Evolutionary conservation across 2,888 invertebrate species (phyloP), one percentile per base, ranked within the genome.

Genomic region (Aphodius granarius): DNA sequence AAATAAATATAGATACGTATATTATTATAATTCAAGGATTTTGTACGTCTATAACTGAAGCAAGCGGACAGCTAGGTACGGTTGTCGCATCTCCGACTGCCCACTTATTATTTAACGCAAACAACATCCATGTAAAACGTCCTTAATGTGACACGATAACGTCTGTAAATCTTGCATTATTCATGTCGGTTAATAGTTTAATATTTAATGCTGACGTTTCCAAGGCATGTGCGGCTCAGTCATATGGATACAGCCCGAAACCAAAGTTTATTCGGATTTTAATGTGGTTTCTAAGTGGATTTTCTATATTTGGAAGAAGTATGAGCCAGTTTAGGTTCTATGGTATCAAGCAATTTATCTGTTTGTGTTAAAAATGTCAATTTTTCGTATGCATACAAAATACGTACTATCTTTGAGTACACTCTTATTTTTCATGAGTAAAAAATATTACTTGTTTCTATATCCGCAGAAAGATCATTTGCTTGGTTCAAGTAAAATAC

Each of bases 91-190:
- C 63, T 20, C 19, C 72, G 72, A 63, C 63, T 43, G 73, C 73
- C 23, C 66, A 23, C 73, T 22, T 23, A 43, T 73, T 73, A 73
- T 73, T 73, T 66, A 66, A 73, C 22, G 66, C 73, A 73, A 73
- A 73, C 66, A 73, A 73, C 66, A 65, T 73, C 23, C 73, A 73
- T 73, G 73, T 65, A 65, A 66, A 73, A 73, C 43, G 73, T 73
- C 65, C 65, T 65, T 73, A 73, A 73, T 73, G 73, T 73, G 73
- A 73, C 73, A 73, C 65, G 73, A 73, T 73, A 73, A 73, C 65
- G 73, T 66, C 65, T 17, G 65, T 65, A 18, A n/a, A 21, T 66
- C 23, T 22, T 73, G 20, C 73, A 66, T 73, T 73, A 73, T 73
- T 73, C 73, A 73, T 73, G 62, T 66, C 73, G 9, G 43, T 73